Base-by-base conservation (phyloP, 2,113 vertebrate species). In the Calonectris borealis region DNA sequence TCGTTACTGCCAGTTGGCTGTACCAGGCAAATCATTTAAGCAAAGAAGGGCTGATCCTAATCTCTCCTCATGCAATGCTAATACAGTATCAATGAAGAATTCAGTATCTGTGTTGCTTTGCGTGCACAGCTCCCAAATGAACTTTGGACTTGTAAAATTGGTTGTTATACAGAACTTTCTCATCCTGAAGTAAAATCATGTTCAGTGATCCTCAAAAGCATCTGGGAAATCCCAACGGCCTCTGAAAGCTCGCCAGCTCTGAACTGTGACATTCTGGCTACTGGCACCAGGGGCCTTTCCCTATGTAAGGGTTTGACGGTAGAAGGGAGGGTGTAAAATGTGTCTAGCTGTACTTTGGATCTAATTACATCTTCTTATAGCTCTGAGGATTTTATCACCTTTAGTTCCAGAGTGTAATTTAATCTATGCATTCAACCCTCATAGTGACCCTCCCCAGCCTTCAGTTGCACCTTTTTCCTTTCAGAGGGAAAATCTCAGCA, bases 21-120 rank as follows among this genome's bases (percentile, higher is more conserved):
- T 95, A 96, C 93, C 94, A 95, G 88, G 90, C 88, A 95, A 97
- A 95, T 86, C n/a, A 95, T 79, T 93, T 90, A 90, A 95, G 91
- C 90, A 95, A 95, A 94, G 83, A 87, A 95, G 31, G 65, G 81
- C 90, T 95, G 96, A 96, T 95, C 93, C 95, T 97, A 97, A 97
- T 95, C 96, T 97, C 87, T 86, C 93, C 70, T 91, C 83, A 88
- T 93, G 90, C 86, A 96, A 90, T 88, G 75, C 61, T 96, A 97
- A 93, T 90, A 90, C 88, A 94, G 83, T 40, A 96, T 65, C 94
- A 95, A 84, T 90, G 81, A 96, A 94, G 80, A 97, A 96, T 91
- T 97, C 93, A 61, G 70, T 93, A 86, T 78, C 95, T 94, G 85
- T 83, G 64, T 61, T 90, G 79, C 58, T 92, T 72, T 83, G 55